Conservation (phyloP, 1,140 invertebrate species). For the Zaprionus kolodkinae region DNA sequence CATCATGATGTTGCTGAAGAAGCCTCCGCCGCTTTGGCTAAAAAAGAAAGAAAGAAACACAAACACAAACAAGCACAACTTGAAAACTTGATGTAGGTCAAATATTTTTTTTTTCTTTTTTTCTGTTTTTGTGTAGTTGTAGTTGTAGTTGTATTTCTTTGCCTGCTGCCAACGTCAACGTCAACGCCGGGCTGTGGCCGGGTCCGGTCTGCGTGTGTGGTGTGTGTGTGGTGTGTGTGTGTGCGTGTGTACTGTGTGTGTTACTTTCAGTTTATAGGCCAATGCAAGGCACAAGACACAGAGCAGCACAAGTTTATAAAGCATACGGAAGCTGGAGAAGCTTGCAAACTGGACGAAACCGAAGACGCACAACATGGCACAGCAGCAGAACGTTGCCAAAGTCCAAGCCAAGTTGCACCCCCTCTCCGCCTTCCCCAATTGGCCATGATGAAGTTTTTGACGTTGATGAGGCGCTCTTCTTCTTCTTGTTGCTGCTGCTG, state of each 20-base stretch:
- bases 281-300: conserved; percentile 55
- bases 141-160: conserved; percentile 34
- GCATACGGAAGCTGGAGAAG: conserved; percentile 42
- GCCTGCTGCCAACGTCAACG: conserved; percentile 38
- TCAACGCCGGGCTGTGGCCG: conserved; percentile 23
- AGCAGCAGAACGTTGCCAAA: background rate
- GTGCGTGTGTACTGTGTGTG: conserved; percentile 33
- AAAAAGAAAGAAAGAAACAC: conserved; percentile 53
- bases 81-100: conserved; percentile 83
- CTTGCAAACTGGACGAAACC: conserved; percentile 44
- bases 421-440: conserved; percentile 4
- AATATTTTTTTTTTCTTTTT: conserved; percentile 52
- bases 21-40: conserved; percentile 37
- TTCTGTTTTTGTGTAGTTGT: background rate
- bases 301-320: conserved; percentile 63
- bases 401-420: conserved; percentile 36
- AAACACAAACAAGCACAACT: conserved; percentile 80
- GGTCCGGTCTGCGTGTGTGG: conserved; percentile 20
- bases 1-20: conserved; percentile 35
- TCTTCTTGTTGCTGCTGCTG: conserved; percentile 14
- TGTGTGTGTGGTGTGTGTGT: conserved; percentile 12
- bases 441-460: conserved; percentile 53
- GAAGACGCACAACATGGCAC: conserved; percentile 8
- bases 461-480: conserved; percentile 45
- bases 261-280: conserved; percentile 76